Conservation (phyloP, 1,140 invertebrate genomes). For the Cecropterus lyciades region DNA sequence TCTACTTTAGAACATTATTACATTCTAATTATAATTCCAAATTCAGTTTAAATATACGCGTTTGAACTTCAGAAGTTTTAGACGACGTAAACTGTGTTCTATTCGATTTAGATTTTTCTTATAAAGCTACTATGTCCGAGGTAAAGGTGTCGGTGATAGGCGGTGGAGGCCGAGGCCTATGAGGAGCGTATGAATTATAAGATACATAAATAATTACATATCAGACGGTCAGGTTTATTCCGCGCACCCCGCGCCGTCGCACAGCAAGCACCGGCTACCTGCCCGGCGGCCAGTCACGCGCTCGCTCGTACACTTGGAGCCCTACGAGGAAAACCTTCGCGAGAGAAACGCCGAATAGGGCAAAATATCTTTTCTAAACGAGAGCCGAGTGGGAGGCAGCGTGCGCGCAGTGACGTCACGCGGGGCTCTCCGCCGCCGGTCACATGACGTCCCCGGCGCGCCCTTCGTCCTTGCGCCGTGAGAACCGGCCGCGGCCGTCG, state of each 20-base stretch:
- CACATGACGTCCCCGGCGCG: constrained; percentile 27
- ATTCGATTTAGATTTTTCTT: constrained; percentile 36
- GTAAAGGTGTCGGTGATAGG: constrained; percentile 93
- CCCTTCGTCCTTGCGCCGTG: constrained; percentile 35
- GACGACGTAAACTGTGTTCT: constrained; percentile 37
- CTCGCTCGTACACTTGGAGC: constrained; percentile 1
- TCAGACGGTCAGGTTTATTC: too few species aligned
- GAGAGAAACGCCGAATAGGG: constrained; percentile 38
- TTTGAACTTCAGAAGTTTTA: neutral
- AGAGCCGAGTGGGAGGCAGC: constrained; percentile 18
- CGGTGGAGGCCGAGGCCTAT: constrained; percentile 96
- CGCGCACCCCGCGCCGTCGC: too few species aligned
- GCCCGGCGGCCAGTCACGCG: neutral
- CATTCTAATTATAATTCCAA: neutral
- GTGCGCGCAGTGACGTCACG: constrained; percentile 32
- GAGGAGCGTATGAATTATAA: too few species aligned
- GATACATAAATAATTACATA: too few species aligned
- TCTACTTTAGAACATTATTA: neutral
- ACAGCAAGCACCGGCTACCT: too few species aligned
- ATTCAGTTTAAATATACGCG: neutral
- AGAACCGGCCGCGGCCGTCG: constrained; percentile 20
- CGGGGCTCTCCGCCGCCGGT: constrained; percentile 8
- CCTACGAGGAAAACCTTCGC: constrained; percentile 38
- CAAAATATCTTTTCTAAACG: constrained; percentile 40
- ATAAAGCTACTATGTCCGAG: constrained; percentile 60